phyloP scores from a whole-genome alignment of 2,888 invertebrate genomes.

The Lydus trimaculatus region DNA sequence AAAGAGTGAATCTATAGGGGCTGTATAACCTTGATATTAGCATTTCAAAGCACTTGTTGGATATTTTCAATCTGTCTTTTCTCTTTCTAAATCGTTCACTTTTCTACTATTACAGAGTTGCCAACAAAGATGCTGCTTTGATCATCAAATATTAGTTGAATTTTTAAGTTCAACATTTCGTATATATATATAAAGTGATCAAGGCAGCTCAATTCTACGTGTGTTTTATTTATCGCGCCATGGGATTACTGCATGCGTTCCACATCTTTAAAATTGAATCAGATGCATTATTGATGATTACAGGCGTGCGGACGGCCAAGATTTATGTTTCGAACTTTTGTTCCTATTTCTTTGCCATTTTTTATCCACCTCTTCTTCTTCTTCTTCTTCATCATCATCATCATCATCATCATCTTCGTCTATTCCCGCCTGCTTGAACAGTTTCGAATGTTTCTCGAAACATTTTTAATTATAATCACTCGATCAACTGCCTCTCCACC shows the following conservation, averaged over 20 bases:
- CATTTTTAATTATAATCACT: slow-evolving; percentile 1
- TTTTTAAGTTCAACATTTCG: not conserved
- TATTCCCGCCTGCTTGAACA: not conserved
- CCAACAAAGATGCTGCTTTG: not conserved
- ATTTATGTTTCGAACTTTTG: slow-evolving; percentile 9
- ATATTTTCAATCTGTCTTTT: not conserved
- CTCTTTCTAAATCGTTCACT: not conserved
- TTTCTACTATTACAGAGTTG: too few relatives aligned
- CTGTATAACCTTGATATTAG: not conserved
- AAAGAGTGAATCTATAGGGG: not conserved
- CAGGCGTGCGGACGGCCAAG: slow-evolving; percentile 9
- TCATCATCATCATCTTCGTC: too few relatives aligned
- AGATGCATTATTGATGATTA: slow-evolving; percentile 17
- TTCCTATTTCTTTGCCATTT: not conserved
- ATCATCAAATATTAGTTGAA: not conserved
- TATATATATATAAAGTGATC: not conserved
- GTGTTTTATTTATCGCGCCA: slow-evolving; percentile 1
- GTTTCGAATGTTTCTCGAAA: not conserved
- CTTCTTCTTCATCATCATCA: too few relatives aligned
- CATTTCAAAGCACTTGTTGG: slow-evolving; percentile 7
- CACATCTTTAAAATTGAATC: slow-evolving; percentile 16
- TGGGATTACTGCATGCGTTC: slow-evolving; percentile 12
- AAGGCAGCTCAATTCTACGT: not conserved
- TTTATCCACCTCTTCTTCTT: not conserved
- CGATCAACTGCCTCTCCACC: not conserved